Base-by-base conservation (phyloP, 2,888 invertebrate genomes). In the Thalpophila matura region DNA sequence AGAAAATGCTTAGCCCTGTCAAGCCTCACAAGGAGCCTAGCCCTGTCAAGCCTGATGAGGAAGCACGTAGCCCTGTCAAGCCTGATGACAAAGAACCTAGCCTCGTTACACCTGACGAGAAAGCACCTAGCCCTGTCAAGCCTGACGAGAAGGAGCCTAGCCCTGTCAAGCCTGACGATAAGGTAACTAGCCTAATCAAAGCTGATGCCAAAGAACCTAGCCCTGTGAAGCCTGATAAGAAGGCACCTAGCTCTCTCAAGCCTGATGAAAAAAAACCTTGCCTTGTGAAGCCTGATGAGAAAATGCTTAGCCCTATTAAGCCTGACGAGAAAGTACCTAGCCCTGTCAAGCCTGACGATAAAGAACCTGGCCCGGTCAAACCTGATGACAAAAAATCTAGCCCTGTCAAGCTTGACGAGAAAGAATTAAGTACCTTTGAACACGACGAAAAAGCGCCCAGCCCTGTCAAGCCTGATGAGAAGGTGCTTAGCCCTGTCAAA, bases 401-500 rank as follows among this genome's bases (percentile, higher is more conserved):
- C 16, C 20, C 54, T n/a, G 1, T 27, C 12, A 43, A 20, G 12
- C 26, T 9, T 22, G 66, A 63, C 1, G 65, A 68, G 0, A 68
- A 71, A 4, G 59, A 27, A 1, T 57, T 58, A 3, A 69, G 65
- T 27, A 51, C 62, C 12, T 45, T n/a, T 1, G 61, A 62, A 22
- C 16, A 5, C 37, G 63, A 65, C 4, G 24, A 64, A 0, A 69
- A 69, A 3, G 12, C 14, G 1, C 33, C 53, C 0, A 70, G 50
- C 10, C 54, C 60, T 12, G 40, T 58, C 2, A 33, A 47, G 20
- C 16, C 1, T 9, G 27, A 56, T 7, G 53, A 59, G 9, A 46
- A 65, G 6, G 16, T 4, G 18, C n/a, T 38, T 1, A 66, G 61
- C 18, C 49, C 58, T 18, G 42, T 43, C 4, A 35, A 51, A 3